Evolutionary conservation across 2,113 vertebrate genomes (phyloP), one percentile per base, ranked within the genome.

Genomic region (Columbina picui): DNA sequence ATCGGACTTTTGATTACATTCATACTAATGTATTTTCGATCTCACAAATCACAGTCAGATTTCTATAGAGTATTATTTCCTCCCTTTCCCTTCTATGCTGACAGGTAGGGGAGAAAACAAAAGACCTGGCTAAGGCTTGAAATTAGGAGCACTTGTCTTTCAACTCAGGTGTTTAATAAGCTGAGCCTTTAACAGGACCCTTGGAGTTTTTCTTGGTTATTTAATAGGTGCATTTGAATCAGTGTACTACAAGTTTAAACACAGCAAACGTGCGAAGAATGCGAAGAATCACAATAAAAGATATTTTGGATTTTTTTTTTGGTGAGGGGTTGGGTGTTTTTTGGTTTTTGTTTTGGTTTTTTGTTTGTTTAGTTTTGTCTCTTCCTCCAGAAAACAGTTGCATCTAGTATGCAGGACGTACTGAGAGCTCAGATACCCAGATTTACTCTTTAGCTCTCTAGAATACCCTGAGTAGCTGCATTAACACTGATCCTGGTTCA

Each of bases 1-100:
- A 91, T 88, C 75, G 97, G 90, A 95, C 67, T 75, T n/a, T n/a
- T n/a, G n/a, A n/a, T n/a, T n/a, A n/a, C n/a, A n/a, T n/a, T n/a
- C n/a, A n/a, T n/a, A n/a, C n/a, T n/a, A n/a, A n/a, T n/a, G n/a
- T n/a, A n/a, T n/a, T n/a, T n/a, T n/a, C n/a, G n/a, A n/a, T 87
- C 90, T 96, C 80, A 89, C 38, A 56, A 94, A 90, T 71, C 84
- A 67, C 73, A 75, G 70, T 41, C 76, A 91, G 86, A 93, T 97
- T 96, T 96, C 95, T 91, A 82, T 56, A 45, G 26, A 43, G 95
- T 38, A 87, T 96, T 92, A 73, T 88, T 90, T 87, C 64, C 76
- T 95, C 84, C 50, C 80, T 83, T 73, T 89, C 84, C 71, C 61
- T 95, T 85, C 30, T 15, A 36, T 39, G 56, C 52, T 82, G 82